Conservation (phyloP, 1,140 invertebrate species). For the Aradophagus sp. region DNA sequence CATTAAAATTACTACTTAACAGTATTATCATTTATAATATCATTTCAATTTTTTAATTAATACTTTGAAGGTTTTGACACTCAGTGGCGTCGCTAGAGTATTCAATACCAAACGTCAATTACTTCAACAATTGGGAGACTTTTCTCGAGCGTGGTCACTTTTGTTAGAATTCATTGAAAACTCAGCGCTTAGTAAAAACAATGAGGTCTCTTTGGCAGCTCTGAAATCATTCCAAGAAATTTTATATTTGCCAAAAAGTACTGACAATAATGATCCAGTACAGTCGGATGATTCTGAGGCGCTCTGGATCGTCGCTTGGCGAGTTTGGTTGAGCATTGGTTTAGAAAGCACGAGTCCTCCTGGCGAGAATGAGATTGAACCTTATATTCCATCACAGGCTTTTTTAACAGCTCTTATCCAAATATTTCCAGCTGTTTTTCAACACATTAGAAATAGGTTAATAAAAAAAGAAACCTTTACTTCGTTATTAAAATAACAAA, state of each 20-base stretch:
- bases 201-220: constrained; percentile 95
- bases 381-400: constrained; percentile 91
- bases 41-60: no score
- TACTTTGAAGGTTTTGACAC: constrained; percentile 83
- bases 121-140: constrained; percentile 90
- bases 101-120: constrained; percentile 94
- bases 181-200: constrained; percentile 91
- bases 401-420: constrained; percentile 95
- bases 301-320: constrained; percentile 87
- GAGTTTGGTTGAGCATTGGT: constrained; percentile 90
- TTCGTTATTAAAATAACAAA: no score
- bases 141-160: constrained; percentile 92
- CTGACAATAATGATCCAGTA: constrained; percentile 66
- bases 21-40: no score
- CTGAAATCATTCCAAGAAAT: constrained; percentile 97
- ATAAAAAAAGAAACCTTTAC: no score
- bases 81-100: constrained; percentile 84
- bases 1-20: no score
- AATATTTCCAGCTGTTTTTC: constrained; percentile 94
- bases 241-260: constrained; percentile 79
- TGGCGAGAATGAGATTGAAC: constrained; percentile 77
- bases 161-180: constrained; percentile 95
- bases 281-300: constrained; percentile 76
- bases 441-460: constrained; percentile 88
- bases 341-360: constrained; percentile 83